phyloP scores from a whole-genome alignment of 1,140 invertebrate species.

The Rhynchophorus ferrugineus region DNA sequence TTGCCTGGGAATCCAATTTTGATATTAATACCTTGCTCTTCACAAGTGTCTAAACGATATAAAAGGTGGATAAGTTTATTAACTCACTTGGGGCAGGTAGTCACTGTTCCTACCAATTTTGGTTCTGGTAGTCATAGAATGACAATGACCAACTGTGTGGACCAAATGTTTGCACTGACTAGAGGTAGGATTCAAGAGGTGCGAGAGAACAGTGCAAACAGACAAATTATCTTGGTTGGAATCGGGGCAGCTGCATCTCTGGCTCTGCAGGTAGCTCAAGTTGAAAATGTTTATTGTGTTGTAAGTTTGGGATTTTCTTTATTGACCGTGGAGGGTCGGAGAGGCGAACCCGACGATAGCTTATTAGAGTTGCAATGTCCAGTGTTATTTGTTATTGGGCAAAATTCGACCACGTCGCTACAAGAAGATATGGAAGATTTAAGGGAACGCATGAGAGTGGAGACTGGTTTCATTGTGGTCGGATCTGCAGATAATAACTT shows the following conservation, averaged over 20 bases:
- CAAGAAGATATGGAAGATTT: constrained; percentile 73
- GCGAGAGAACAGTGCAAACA: constrained; percentile 56
- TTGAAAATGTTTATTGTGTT: constrained; percentile 63
- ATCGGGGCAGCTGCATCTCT: constrained; percentile 68
- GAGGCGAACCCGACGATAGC: constrained; percentile 73
- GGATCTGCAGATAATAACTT: constrained; percentile 74
- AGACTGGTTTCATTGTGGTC: constrained; percentile 72
- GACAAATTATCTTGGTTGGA: constrained; percentile 69
- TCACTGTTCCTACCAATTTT: constrained; percentile 52
- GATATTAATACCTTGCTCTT: constrained; percentile 57
- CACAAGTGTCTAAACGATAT: constrained; percentile 49
- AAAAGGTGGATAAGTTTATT: constrained; percentile 65
- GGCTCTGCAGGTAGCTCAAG: constrained; percentile 58
- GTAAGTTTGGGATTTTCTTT: constrained; percentile 77
- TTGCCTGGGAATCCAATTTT: constrained; percentile 66
- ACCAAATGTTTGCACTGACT: constrained; percentile 62
- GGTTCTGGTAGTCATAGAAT: constrained; percentile 42
- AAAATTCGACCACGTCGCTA: constrained; percentile 53
- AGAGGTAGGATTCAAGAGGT: constrained; percentile 64
- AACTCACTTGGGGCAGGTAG: constrained; percentile 59
- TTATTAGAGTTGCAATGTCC: constrained; percentile 67
- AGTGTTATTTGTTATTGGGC: constrained; percentile 73
- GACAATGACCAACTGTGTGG: constrained; percentile 52
- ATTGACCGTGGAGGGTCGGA: constrained; percentile 61
- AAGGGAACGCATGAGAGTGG: constrained; percentile 63